These are phyloP conservation scores for Fulmarus glacialis DNA, from an alignment of 2,113 vertebrate genomes.

Conservation along the genomic window DNA sequence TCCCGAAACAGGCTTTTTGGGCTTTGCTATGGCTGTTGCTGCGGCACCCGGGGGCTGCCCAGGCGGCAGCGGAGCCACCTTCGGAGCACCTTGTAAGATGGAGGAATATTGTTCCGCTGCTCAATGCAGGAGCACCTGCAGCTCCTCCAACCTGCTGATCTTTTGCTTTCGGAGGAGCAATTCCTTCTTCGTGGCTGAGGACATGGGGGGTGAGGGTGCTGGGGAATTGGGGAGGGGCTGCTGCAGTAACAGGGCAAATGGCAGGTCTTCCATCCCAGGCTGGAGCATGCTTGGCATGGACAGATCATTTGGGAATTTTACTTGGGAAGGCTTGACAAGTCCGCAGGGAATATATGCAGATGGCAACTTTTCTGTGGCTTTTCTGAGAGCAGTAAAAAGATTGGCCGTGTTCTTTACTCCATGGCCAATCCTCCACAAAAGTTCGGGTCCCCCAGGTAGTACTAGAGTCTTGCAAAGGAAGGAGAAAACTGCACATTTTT, in stretches of 20 bases:
- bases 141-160: background rate
- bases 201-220: accelerated
- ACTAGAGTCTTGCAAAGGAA: background rate
- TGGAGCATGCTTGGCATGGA: background rate
- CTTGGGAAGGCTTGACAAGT: background rate
- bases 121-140: background rate
- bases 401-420: background rate
- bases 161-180: background rate
- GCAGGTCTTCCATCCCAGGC: background rate
- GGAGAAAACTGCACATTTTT: background rate
- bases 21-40: background rate
- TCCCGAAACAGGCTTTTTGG: background rate
- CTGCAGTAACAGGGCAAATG: background rate
- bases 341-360: background rate
- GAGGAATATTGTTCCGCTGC: background rate
- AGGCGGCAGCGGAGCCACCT: too few relatives aligned
- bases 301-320: background rate
- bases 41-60: too few relatives aligned
- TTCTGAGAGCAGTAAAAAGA: background rate
- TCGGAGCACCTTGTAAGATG: accelerated
- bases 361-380: background rate
- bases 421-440: too few relatives aligned
- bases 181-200: background rate
- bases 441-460: background rate
- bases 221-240: background rate